Base-by-base conservation (phyloP, 2,888 invertebrate species). In the Lycia hirtaria region DNA sequence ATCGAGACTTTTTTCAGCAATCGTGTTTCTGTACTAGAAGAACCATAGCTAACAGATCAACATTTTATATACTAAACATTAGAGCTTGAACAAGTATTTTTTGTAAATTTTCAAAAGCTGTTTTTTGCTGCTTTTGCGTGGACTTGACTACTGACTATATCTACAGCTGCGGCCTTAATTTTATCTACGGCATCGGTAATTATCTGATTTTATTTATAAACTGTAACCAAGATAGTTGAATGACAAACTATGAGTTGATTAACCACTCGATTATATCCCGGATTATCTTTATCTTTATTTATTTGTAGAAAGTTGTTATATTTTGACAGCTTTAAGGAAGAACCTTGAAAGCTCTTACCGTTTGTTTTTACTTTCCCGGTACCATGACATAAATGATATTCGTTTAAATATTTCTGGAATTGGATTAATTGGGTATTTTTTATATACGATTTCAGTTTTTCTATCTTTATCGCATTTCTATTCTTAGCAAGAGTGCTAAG, bases 141-240 rank as follows among this genome's bases (percentile, higher is more conserved):
- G 43, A 19, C n/a, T 56, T 4, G 15, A n/a, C 15, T 44, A 56
- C 56, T 56, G 56, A n/a, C 17, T 35, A 0, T 12, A 7, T 19
- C 12, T 3, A 14, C 7, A 51, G n/a, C 14, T 15, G 33, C 56
- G 50, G 47, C 40, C 51, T 55, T 45, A 61, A 56, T 53, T 56
- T 64, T 62, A 67, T 67, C 67, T 58, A 45, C 52, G 53, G 44
- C 52, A 67, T 67, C 64, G 55, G 54, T 65, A 64, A 65, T 65
- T 61, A 65, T 60, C 57, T 55, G 60, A 65, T 64, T 68, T 62
- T 60, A 57, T 62, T 59, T 63, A 58, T 59, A 51, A 62, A 60
- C 47, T 62, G 54, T 63, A 56, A 61, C 56, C 38, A 50, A 57
- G 61, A 61, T 45, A 51, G 44, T 45, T 35, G 45, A 40, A 56